These are phyloP conservation scores for Caenorhabditis drosophilae DNA, from an alignment of 2,888 invertebrate species.

Conservation along the genomic window DNA sequence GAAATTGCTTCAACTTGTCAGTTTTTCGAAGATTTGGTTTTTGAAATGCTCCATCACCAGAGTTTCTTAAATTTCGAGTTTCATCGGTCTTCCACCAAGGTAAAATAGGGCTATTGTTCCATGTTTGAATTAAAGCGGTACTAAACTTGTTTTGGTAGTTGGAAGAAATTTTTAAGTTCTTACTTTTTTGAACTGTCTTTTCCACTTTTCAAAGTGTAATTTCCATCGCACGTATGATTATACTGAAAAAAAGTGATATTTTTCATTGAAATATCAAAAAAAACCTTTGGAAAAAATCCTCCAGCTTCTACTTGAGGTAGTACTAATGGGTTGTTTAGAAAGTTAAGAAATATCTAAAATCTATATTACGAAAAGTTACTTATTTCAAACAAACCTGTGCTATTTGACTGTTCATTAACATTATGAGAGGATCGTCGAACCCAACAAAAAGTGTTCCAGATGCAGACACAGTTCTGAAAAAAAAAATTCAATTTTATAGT, in stretches of 20 bases:
- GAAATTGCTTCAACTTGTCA: conserved; percentile 52
- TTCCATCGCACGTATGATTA: conserved; percentile 53
- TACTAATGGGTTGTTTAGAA: conserved; percentile 34
- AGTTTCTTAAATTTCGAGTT: conserved; percentile 27
- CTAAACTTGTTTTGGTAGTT: no score
- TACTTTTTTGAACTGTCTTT: conserved; percentile 48
- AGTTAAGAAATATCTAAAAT: conserved; percentile 22
- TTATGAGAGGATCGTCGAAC: conserved; percentile 45
- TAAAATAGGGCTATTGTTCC: conserved; percentile 32
- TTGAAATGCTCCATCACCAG: conserved; percentile 58
- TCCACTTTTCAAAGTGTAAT: conserved; percentile 50
- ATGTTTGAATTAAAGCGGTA: conserved; percentile 39
- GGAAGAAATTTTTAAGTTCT: neutral
- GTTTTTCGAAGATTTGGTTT: conserved; percentile 52
- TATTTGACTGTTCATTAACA: conserved; percentile 41
- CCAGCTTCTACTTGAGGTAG: conserved; percentile 30
- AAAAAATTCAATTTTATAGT: no score
- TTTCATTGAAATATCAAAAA: no score
- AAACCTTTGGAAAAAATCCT: conserved; percentile 59
- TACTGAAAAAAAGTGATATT: no score
- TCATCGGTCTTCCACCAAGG: conserved; percentile 40
- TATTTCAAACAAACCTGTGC: conserved; percentile 15
- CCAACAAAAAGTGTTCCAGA: conserved; percentile 44
- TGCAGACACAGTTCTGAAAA: conserved; percentile 39
- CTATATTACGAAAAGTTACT: neutral